A percentile compares a stretch with the other conserved stretches of the same genome.
These are phyloP conservation scores for Rhinogobio ventralis DNA, from an alignment of 2,797 vertebrate species.

Conservation along the genomic window DNA sequence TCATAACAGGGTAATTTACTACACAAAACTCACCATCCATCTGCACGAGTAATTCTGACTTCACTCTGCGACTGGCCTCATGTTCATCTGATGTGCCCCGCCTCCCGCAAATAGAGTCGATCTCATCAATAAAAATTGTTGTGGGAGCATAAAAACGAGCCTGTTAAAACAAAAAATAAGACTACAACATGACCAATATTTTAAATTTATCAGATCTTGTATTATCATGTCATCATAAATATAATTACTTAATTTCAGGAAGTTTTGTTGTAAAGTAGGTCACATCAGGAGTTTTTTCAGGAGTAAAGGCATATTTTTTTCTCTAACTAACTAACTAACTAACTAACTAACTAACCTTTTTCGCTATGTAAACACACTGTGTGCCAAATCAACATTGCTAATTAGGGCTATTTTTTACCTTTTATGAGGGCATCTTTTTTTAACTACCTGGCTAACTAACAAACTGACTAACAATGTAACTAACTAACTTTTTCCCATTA, in stretches of 20 bases:
- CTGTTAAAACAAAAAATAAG: conserved; percentile 67
- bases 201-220: not conserved
- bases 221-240: not conserved
- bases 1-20: not conserved
- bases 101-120: conserved; percentile 95
- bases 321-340: not conserved
- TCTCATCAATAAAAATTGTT: conserved; percentile 98
- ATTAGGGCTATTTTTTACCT: not conserved
- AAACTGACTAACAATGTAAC: not conserved
- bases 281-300: not conserved
- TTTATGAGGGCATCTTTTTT: not conserved
- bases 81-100: conserved; percentile 96
- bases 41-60: conserved; percentile 95
- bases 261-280: not conserved
- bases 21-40: conserved; percentile 92
- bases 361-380: not conserved
- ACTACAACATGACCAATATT: not conserved
- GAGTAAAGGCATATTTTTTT: no score
- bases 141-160: conserved; percentile 96
- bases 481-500: not conserved
- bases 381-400: not conserved
- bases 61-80: conserved; percentile 96
- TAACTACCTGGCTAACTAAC: not conserved
- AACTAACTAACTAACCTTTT: not conserved
- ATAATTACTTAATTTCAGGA: not conserved